Evolutionary conservation across 2,113 vertebrate genomes (phyloP).

Genomic region (Labeo rohita): DNA sequence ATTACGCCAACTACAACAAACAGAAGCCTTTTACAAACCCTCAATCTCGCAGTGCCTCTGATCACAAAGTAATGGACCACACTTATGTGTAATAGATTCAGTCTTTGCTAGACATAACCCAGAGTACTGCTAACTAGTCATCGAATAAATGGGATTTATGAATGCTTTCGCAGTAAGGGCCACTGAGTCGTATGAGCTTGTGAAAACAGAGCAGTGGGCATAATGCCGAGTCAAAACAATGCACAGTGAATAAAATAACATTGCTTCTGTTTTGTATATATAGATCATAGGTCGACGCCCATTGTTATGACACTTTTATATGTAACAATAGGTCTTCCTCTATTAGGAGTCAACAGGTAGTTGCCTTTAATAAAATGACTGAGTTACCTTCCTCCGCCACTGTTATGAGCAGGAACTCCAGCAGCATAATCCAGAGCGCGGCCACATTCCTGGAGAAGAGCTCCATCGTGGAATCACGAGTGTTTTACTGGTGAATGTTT

Average conservation of each 20-base stretch:
- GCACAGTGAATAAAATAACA: neutral
- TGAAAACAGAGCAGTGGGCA: neutral
- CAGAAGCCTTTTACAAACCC: neutral
- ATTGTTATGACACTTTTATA: neutral
- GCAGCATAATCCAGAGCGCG: constrained; percentile 66
- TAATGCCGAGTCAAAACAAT: neutral
- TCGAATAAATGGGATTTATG: no score
- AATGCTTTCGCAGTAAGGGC: neutral
- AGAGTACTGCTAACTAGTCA: neutral
- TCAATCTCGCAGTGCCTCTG: neutral
- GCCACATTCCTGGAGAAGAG: constrained; percentile 63
- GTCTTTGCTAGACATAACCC: neutral
- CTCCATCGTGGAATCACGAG: constrained; percentile 66
- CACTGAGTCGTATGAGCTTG: neutral
- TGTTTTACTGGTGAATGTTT: constrained; percentile 4
- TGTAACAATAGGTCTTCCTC: neutral
- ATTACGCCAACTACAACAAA: neutral
- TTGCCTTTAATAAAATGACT: constrained; percentile 4
- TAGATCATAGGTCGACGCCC: neutral
- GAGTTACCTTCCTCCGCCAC: constrained; percentile 74
- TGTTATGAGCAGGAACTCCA: constrained; percentile 58
- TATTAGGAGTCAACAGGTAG: constrained; percentile 46
- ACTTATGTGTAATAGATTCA: neutral
- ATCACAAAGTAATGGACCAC: neutral
- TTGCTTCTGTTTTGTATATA: neutral